Percentiles rank a stretch among this genome's conserved stretches.
Evolutionary conservation across 2,888 invertebrate species (phyloP).

Genomic region (Chrysodeixis includens): DNA sequence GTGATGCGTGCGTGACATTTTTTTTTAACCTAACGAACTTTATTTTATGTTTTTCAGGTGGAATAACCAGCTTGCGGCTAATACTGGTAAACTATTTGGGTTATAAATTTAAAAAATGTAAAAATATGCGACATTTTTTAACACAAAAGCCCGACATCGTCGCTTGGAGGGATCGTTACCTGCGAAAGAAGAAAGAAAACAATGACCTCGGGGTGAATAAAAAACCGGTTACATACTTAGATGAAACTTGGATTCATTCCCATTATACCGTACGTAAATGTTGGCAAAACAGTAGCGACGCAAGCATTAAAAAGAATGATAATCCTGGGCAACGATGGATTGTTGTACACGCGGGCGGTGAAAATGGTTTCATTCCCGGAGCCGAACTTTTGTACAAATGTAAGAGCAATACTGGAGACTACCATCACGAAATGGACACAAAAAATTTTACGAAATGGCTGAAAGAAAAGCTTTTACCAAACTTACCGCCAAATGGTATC

Average conservation of each 20-base stretch:
- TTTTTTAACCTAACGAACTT: too few relatives aligned
- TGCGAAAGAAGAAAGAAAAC: slow-evolving; percentile 52
- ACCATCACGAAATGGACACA: neutral
- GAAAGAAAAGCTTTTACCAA: slow-evolving; percentile 52
- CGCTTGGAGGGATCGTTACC: slow-evolving; percentile 56
- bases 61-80: too few relatives aligned
- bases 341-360: neutral
- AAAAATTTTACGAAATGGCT: slow-evolving; percentile 50
- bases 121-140: slow-evolving; percentile 28
- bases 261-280: slow-evolving; percentile 17
- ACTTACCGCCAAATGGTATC: slow-evolving; percentile 47
- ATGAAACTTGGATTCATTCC: slow-evolving; percentile 15
- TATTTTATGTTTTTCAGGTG: too few relatives aligned
- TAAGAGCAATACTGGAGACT: neutral
- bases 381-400: neutral
- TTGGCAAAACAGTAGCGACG: slow-evolving; percentile 11
- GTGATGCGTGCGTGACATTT: too few relatives aligned
- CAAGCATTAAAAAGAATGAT: slow-evolving; percentile 8
- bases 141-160: slow-evolving; percentile 55
- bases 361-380: neutral
- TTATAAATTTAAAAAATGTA: slow-evolving; percentile 53
- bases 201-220: slow-evolving; percentile 45
- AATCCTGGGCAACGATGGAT: neutral
- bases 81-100: neutral
- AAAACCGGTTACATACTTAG: slow-evolving; percentile 51